Evolutionary conservation across 2,888 invertebrate species (phyloP).

Genomic region (Mythimna impura): DNA sequence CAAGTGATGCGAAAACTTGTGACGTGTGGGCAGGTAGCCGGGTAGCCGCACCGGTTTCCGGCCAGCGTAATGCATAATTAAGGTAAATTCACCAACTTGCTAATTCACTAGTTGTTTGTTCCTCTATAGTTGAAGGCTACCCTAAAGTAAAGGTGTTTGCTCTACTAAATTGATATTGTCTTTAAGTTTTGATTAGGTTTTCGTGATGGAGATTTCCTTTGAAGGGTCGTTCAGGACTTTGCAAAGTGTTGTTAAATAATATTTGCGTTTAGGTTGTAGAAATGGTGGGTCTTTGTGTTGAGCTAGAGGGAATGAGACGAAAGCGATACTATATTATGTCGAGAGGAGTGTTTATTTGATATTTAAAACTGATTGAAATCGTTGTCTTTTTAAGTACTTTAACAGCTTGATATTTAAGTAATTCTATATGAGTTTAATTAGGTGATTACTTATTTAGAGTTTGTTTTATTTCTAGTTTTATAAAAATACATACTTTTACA

Average conservation of each 20-base stretch:
- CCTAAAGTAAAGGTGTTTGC: slow-evolving; percentile 57
- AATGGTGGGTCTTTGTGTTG: neutral
- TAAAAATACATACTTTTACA: no score
- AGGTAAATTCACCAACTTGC: slow-evolving; percentile 64
- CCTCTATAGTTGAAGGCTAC: slow-evolving; percentile 40
- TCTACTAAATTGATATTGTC: slow-evolving; percentile 60
- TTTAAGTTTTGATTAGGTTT: slow-evolving; percentile 62
- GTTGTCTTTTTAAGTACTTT: no score
- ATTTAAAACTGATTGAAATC: no score
- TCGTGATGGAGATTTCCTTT: slow-evolving; percentile 53
- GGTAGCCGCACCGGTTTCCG: slow-evolving; percentile 6
- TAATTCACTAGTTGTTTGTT: slow-evolving; percentile 62
- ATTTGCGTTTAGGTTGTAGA: slow-evolving; percentile 27
- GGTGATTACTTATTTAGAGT: no score
- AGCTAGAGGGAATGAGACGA: neutral
- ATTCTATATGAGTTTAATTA: no score
- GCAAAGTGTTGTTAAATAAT: slow-evolving; percentile 25
- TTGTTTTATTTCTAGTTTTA: no score
- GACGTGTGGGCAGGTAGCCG: slow-evolving; percentile 42
- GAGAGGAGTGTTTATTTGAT: no score
- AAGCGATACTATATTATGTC: neutral
- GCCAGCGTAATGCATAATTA: slow-evolving; percentile 63
- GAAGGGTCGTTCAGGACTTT: slow-evolving; percentile 26
- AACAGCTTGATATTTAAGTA: no score
- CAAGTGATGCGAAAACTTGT: slow-evolving; percentile 40